Conservation (phyloP, 1,140 invertebrate species). For the Drosophila auraria region DNA sequence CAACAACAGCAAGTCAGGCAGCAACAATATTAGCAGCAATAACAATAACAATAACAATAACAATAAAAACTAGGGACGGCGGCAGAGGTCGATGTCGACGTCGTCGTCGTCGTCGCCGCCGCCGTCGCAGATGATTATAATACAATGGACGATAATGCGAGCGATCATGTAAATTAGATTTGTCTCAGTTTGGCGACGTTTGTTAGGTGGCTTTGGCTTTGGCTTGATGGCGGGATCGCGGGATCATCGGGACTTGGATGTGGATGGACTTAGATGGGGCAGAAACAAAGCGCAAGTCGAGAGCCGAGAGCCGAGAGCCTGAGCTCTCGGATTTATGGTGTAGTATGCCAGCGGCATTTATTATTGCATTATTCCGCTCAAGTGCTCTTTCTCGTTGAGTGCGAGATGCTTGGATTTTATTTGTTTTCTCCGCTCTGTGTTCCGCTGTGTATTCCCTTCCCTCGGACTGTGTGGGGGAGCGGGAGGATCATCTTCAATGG, state of each 20-base stretch:
- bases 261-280: not conserved
- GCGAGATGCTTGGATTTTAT: slow-evolving; percentile 17
- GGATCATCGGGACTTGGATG: slow-evolving; percentile 5
- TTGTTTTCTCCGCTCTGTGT: slow-evolving; percentile 16
- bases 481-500: slow-evolving; percentile 6
- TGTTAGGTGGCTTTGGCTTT: slow-evolving; percentile 9
- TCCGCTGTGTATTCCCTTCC: not conserved
- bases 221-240: slow-evolving; percentile 1
- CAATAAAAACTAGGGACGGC: slow-evolving; percentile 48
- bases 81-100: slow-evolving; percentile 64
- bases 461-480: not conserved
- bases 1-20: slow-evolving; percentile 40
- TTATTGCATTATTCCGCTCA: slow-evolving; percentile 67
- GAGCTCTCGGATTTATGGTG: slow-evolving; percentile 5
- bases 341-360: slow-evolving; percentile 30
- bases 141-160: slow-evolving; percentile 83
- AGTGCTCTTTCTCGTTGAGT: slow-evolving; percentile 47
- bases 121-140: slow-evolving; percentile 71
- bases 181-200: slow-evolving; percentile 69
- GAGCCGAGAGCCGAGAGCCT: not conserved
- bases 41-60: slow-evolving; percentile 21
- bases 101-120: slow-evolving; percentile 42
- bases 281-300: slow-evolving; percentile 17
- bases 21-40: not conserved
- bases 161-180: slow-evolving; percentile 84